These are phyloP conservation scores for Carcinoscorpius rotundicauda DNA, from an alignment of 1,140 invertebrate genomes.

Conservation along the genomic window DNA sequence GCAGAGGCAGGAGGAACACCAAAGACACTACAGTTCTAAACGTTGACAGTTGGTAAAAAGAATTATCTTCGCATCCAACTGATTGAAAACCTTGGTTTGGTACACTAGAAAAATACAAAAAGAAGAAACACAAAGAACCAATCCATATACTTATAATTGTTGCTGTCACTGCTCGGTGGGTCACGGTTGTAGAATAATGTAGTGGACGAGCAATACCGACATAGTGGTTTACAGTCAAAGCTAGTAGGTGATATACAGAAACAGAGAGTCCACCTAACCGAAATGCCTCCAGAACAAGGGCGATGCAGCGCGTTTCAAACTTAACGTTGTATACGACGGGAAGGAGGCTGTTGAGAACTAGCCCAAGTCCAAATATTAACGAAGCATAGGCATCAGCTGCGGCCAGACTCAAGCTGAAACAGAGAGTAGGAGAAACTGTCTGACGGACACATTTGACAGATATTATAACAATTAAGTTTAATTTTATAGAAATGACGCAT, in stretches of 20 bases:
- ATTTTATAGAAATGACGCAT: conserved; percentile 36
- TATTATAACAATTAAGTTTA: conserved; percentile 41
- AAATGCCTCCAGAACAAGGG: conserved; percentile 38
- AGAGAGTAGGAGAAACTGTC: conserved; percentile 39
- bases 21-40: conserved; percentile 36
- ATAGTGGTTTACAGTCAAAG: conserved; percentile 53
- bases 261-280: conserved; percentile 42
- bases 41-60: conserved; percentile 22
- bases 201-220: conserved; percentile 48
- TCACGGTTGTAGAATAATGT: conserved; percentile 36
- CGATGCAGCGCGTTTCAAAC: conserved; percentile 27
- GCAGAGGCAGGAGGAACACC: conserved; percentile 36
- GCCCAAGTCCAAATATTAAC: conserved; percentile 36
- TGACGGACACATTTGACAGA: conserved; percentile 41
- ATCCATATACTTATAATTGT: conserved; percentile 43
- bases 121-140: conserved; percentile 37
- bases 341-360: conserved; percentile 44
- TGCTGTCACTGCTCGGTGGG: conserved; percentile 32
- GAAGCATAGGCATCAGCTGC: conserved; percentile 45
- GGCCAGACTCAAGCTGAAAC: conserved; percentile 46
- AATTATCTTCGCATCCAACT: conserved; percentile 6
- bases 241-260: conserved; percentile 48
- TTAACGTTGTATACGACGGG: conserved; percentile 23
- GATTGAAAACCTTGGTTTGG: conserved; percentile 35
- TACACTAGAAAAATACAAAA: conserved; percentile 40